Percentiles rank a stretch among this genome's conserved stretches.
Evolutionary conservation across 2,113 vertebrate species (phyloP).

Genomic region (Bubo scandiacus): DNA sequence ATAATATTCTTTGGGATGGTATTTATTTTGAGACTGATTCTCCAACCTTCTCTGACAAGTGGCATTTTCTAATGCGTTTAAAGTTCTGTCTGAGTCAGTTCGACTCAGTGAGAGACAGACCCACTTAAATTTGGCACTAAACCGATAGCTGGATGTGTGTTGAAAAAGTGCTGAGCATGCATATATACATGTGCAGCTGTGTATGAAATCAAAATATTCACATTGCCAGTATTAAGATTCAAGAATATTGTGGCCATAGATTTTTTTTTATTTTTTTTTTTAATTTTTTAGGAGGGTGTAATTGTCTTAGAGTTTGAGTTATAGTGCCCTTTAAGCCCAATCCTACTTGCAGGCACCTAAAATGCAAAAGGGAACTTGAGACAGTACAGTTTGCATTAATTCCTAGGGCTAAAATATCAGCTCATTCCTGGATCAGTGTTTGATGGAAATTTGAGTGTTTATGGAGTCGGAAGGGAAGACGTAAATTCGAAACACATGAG

Average conservation of each 20-base stretch:
- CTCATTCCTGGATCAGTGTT: neutral
- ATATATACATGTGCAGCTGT: neutral
- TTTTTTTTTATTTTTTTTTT: neutral
- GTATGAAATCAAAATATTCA: neutral
- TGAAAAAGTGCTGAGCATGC: slow-evolving; percentile 13
- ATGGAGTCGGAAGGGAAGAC: neutral
- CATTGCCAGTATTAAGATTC: neutral
- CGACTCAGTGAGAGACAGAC: neutral
- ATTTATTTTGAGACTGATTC: slow-evolving; percentile 24
- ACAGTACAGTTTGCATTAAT: neutral
- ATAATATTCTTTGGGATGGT: slow-evolving; percentile 45
- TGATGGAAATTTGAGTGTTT: neutral
- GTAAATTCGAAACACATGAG: neutral
- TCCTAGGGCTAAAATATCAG: neutral
- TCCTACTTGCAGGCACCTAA: neutral
- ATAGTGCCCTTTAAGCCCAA: neutral
- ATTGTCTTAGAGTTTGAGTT: neutral
- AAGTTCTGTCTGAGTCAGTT: neutral
- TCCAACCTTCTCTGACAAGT: slow-evolving; percentile 15
- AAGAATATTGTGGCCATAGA: slow-evolving; percentile 44
- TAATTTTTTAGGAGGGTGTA: neutral
- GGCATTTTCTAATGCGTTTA: neutral
- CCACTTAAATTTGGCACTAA: neutral
- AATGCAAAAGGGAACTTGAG: neutral
- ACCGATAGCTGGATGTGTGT: neutral